A percentile compares a stretch with the other conserved stretches of the same genome.
Evolutionary conservation across 2,797 vertebrate species (phyloP).

Genomic region (Toxotes lorentzi): DNA sequence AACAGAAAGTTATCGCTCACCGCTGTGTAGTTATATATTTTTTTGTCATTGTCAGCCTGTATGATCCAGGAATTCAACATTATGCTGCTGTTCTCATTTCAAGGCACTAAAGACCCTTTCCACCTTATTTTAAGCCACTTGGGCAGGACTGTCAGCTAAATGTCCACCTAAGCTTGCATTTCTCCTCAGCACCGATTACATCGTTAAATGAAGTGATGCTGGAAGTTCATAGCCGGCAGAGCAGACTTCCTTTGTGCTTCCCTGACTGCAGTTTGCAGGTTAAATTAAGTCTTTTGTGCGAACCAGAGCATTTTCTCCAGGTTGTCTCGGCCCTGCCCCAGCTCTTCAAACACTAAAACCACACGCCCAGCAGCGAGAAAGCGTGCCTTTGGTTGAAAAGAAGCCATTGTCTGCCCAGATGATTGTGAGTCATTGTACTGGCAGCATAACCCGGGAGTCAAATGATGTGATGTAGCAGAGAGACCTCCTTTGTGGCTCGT

Average conservation of each 20-base stretch:
- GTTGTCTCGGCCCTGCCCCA: slow-evolving; percentile 57
- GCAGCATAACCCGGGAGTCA: slow-evolving; percentile 51
- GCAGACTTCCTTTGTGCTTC: slow-evolving; percentile 21
- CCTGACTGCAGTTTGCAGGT: slow-evolving; percentile 45
- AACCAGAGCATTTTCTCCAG: slow-evolving; percentile 53
- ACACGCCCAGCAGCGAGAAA: slow-evolving; percentile 53
- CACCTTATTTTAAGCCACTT: not conserved
- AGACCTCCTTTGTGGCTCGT: slow-evolving; percentile 68
- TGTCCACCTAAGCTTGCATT: not conserved
- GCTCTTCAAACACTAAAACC: slow-evolving; percentile 56
- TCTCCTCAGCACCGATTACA: not conserved
- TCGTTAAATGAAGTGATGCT: not conserved
- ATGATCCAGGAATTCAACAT: not conserved
- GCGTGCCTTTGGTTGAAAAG: slow-evolving; percentile 45
- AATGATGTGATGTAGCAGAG: slow-evolving; percentile 58
- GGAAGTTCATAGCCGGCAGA: not conserved
- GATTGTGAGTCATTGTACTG: slow-evolving; percentile 70
- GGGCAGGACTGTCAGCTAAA: not conserved
- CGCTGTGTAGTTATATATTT: too few species aligned
- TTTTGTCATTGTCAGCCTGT: not conserved
- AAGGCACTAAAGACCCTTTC: not conserved
- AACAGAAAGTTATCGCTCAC: not conserved
- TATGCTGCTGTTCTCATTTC: not conserved
- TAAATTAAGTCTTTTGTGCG: slow-evolving; percentile 64
- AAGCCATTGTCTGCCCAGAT: slow-evolving; percentile 57